Percentiles rank a stretch among this genome's conserved stretches.
Conservation (phyloP, 2,797 vertebrate genomes). For the Scolopax rusticola region DNA sequence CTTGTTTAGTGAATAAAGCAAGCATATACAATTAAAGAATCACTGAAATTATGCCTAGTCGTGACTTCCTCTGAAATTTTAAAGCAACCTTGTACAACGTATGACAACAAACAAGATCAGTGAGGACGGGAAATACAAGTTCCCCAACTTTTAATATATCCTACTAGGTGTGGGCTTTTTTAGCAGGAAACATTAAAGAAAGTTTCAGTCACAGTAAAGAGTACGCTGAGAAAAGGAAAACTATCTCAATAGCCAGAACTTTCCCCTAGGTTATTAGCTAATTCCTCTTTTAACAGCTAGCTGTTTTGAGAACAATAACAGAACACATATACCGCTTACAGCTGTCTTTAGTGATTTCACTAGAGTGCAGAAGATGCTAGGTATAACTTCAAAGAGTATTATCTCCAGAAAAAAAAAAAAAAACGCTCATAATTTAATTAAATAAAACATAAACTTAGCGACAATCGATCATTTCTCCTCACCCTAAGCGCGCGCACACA, state of each 20-base stretch:
- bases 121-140: accelerated
- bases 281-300: background rate
- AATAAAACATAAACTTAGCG: background rate
- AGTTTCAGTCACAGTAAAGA: background rate
- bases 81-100: background rate
- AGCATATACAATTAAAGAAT: accelerated
- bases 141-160: background rate
- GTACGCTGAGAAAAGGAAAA: accelerated
- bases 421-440: accelerated
- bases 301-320: background rate
- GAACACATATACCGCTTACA: accelerated
- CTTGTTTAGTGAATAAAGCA: background rate
- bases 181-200: accelerated
- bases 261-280: accelerated
- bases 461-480: accelerated
- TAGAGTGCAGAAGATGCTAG: no score
- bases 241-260: accelerated
- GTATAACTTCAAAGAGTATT: background rate
- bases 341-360: background rate
- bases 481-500: accelerated
- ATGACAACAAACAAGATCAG: background rate
- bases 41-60: accelerated
- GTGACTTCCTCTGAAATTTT: background rate
- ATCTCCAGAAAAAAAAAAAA: accelerated
- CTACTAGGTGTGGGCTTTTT: background rate